These are phyloP conservation scores for Chelidonichthys spinosus DNA, from an alignment of 2,797 vertebrate genomes.

Conservation along the genomic window DNA sequence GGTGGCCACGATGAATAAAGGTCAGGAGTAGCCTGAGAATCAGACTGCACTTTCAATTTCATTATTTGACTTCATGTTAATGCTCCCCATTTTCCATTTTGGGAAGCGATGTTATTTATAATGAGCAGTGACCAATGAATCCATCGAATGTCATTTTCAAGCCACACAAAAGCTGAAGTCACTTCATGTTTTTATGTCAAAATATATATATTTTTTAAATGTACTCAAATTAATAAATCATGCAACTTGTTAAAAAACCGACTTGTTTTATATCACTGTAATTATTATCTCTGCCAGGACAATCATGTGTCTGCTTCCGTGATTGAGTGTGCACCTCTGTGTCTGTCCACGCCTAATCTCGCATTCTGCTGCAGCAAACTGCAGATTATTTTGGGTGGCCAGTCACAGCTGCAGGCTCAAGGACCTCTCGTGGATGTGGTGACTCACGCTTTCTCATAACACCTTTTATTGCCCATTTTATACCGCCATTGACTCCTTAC, in stretches of 20 bases:
- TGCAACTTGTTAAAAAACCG: background rate
- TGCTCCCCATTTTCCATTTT: constrained; percentile 6
- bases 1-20: background rate
- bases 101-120: background rate
- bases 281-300: no score
- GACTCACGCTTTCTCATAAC: no score
- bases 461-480: no score
- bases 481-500: no score
- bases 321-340: no score
- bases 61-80: constrained; percentile 12
- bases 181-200: background rate
- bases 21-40: background rate
- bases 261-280: background rate
- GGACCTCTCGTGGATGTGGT: no score
- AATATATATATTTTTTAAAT: no score
- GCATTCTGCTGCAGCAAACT: no score
- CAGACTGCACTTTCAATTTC: constrained; percentile 3
- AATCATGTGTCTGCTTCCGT: no score
- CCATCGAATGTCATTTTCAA: background rate
- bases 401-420: no score
- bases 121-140: background rate
- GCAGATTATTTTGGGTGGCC: no score
- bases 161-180: background rate
- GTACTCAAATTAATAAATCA: background rate
- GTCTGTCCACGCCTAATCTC: no score